Evolutionary conservation across 2,888 invertebrate genomes (phyloP), one percentile per base, ranked within the genome.

Genomic region (Polyommatus icarus): DNA sequence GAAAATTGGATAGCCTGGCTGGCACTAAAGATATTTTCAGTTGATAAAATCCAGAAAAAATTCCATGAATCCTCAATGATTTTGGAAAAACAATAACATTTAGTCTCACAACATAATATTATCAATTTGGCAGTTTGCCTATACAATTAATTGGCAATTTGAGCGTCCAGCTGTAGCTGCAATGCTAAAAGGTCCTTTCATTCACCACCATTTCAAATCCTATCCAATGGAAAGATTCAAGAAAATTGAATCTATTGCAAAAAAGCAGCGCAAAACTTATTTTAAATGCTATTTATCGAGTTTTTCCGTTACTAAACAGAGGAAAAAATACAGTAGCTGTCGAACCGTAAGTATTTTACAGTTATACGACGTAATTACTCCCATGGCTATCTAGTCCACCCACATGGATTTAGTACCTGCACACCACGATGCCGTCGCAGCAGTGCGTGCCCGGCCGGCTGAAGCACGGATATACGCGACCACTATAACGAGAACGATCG

Each of bases 391-490:
- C 24, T 24, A 67, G 29, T 67, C 67, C 29, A 67, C 29, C 67
- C 67, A 67, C 67, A 29, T 32, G 67, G 67, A 12, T 67, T 32
- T 29, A 67, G 29, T 67, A 67, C 67, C 67, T 67, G 67, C 5
- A 29, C 29, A 32, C 67, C 18, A 18, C 18, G 15, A 67, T 15
- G 29, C 67, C 18, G 46, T 24, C 46, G 15, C 40, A 50, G 24
- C 36, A 46, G 73, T 73, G 75, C 75, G 54, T 75, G 75, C 40
- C 20, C 12, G 46, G 40, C 6, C 20, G 46, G 73, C 75, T 77
- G 78, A 80, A 79, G 80, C 73, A 67, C 79, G 76, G 77, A 79
- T 79, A 75, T 77, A 78, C 79, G 78, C 78, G 40, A 77, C 82
- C 82, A 80, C 8, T 61, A 20, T 80, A 79, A 50, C 4, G 8